Evolutionary conservation across 2,797 vertebrate species (phyloP).

Genomic region (Chrosomus eos): DNA sequence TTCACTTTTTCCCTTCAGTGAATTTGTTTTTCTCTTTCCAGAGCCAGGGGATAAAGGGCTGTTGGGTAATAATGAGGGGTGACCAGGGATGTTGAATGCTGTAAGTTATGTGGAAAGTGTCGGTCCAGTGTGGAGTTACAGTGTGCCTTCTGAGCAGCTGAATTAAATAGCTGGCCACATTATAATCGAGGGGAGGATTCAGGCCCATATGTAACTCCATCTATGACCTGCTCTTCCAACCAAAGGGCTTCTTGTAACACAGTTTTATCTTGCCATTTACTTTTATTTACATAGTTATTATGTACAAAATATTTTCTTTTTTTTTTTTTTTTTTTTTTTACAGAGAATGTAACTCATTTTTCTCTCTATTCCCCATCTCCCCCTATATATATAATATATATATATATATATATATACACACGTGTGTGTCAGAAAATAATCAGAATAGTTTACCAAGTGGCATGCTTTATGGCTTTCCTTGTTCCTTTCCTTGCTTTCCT

Average conservation of each 20-base stretch:
- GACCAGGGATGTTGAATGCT: constrained; percentile 46
- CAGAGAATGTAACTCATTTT: neutral
- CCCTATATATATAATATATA: no score
- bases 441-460: neutral
- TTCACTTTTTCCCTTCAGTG: constrained; percentile 45
- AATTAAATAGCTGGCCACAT: constrained; percentile 51
- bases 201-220: constrained; percentile 1
- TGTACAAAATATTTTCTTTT: neutral
- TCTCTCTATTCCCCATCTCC: neutral
- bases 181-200: constrained; percentile 25
- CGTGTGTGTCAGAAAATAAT: neutral
- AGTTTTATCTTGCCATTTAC: constrained; percentile 18
- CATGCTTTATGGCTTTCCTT: neutral
- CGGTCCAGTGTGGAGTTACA: constrained; percentile 47
- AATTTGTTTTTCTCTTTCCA: constrained; percentile 57
- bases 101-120: constrained; percentile 53
- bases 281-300: constrained; percentile 30
- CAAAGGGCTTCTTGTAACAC: constrained; percentile 13
- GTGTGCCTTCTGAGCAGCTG: constrained; percentile 48
- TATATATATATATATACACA: no score
- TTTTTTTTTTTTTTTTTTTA: neutral
- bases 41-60: constrained; percentile 35
- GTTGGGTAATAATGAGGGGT: constrained; percentile 51
- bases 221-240: constrained; percentile 4
- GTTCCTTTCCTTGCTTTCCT: no score